Base-by-base conservation (phyloP, 2,797 vertebrate species). In the Melanotaenia trifasciata region DNA sequence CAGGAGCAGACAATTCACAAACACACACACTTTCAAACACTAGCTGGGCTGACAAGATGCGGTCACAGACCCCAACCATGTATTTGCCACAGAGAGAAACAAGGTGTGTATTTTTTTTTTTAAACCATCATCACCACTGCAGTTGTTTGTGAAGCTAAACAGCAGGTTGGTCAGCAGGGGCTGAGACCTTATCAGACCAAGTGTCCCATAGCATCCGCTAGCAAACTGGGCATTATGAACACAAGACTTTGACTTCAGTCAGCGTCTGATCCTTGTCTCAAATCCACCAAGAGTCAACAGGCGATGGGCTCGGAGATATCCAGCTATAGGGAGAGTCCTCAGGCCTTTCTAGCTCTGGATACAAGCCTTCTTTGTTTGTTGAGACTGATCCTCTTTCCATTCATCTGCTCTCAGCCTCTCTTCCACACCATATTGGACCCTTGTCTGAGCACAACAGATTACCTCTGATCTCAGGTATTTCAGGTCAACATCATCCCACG, bases 281-380 rank as follows among this genome's bases (percentile, higher is more conserved):
- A 90, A 90, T 90, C 88, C 89, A 85, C 83, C 82, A 81, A 87
- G 62, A 92, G 90, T 92, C 90, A 91, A 91, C 90, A 91, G 83
- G 86, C 74, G 75, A 91, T 87, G 68, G 79, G 64, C 75, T 66
- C 22, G 3, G 67, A 67, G 88, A 91, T 90, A 90, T 80, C 65
- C 81, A 79, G 70, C 85, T 79, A 86, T 67, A 60, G 86, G 78
- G 80, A 84, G 82, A 78, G 86, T 90, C 89, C 85, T 86, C 79
- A 89, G 87, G 89, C 77, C 45, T 32, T 36, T 77, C 63, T 36
- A 24, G 78, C 81, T 85, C 62, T 14, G 70, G 86, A 89, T 85
- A 74, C 90, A 87, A 90, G 84, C 87, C 70, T 60, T 84, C 84
- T 91, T 91, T 92, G 89, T 93, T 90, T 90, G 88, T 73, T 22